Percentiles rank a stretch among this genome's conserved stretches.
Evolutionary conservation across 2,113 vertebrate species (phyloP).

Genomic region (Xiphias gladius): DNA sequence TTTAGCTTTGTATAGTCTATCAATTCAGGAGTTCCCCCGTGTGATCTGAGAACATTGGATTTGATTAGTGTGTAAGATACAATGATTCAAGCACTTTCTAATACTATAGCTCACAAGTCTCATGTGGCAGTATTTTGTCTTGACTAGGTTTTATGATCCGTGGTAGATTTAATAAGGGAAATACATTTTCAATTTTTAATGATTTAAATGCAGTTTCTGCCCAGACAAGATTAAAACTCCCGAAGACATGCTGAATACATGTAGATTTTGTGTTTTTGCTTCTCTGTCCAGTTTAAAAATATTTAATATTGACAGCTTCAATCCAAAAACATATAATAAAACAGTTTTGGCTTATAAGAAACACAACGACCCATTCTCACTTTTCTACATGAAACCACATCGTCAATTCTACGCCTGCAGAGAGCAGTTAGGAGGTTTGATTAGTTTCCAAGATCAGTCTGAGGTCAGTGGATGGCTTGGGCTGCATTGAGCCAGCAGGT

Average conservation of each 20-base stretch:
- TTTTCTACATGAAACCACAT: neutral
- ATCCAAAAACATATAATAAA: neutral
- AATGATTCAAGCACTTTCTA: neutral
- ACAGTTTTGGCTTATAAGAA: neutral
- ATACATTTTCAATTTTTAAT: too few species aligned
- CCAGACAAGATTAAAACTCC: neutral
- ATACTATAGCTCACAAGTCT: neutral
- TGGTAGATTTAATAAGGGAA: too few species aligned
- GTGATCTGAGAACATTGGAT: neutral
- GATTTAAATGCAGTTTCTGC: neutral
- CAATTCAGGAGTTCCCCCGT: too few species aligned
- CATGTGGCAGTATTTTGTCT: neutral
- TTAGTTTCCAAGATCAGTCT: neutral
- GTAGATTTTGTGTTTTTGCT: neutral
- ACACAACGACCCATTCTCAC: neutral
- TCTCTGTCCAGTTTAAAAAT: neutral
- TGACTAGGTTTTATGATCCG: neutral
- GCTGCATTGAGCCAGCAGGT: slow-evolving; percentile 31
- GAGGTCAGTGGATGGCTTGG: slow-evolving; percentile 51
- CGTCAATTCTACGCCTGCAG: neutral
- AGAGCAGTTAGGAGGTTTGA: slow-evolving; percentile 46
- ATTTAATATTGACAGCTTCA: neutral
- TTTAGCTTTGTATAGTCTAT: too few species aligned
- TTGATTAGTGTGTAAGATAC: neutral
- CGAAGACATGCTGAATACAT: neutral